Evolutionary conservation across 2,797 vertebrate species (phyloP).

Genomic region (Florisuga fusca): DNA sequence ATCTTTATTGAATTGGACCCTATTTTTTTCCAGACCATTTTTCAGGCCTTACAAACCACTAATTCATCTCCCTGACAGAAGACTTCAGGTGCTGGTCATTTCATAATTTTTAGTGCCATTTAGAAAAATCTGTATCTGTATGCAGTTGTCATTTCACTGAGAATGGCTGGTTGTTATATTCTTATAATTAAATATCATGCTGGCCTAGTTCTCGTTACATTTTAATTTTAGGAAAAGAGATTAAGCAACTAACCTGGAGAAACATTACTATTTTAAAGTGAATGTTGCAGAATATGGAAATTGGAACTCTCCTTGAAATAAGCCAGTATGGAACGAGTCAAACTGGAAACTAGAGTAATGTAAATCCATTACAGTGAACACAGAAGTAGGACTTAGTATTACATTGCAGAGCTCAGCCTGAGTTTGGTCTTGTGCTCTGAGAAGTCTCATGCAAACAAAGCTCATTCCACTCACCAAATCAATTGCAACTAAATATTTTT

Average conservation of each 20-base stretch:
- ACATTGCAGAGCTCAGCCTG: neutral
- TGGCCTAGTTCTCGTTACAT: neutral
- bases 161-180: neutral
- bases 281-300: neutral
- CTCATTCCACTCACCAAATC: fast-evolving
- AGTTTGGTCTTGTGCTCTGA: neutral
- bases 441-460: neutral
- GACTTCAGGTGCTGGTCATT: neutral
- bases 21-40: neutral
- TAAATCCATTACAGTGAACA: neutral
- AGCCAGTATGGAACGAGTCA: neutral
- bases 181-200: neutral
- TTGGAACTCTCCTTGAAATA: neutral
- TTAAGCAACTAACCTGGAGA: neutral
- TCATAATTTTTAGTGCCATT: conserved; percentile 9
- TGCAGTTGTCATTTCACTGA: neutral
- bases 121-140: neutral
- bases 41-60: conserved; percentile 1
- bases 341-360: neutral
- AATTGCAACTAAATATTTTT: neutral
- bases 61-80: conserved; percentile 17
- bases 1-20: neutral
- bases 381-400: neutral
- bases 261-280: neutral
- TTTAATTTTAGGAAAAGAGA: neutral